A percentile compares a stretch with the other conserved stretches of the same genome.
phyloP scores from a whole-genome alignment of 2,888 invertebrate species.

The Thyatira batis region DNA sequence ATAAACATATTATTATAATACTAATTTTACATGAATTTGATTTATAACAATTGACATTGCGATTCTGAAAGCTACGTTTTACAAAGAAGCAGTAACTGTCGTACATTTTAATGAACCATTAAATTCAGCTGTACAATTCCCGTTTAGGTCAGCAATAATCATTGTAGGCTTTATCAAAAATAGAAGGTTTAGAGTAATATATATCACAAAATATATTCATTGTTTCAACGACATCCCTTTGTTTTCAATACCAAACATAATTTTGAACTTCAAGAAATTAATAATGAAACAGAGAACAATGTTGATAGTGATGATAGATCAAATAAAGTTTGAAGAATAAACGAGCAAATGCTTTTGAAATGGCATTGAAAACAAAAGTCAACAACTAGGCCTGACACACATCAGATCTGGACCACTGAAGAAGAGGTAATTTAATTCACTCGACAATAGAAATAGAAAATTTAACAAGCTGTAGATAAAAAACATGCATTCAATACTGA shows the following conservation, averaged over 20 bases:
- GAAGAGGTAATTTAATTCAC: conserved; percentile 76
- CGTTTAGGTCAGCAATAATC: conserved; percentile 66
- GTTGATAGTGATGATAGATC: neutral
- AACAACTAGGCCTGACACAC: conserved; percentile 68
- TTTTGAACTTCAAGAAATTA: conserved; percentile 8
- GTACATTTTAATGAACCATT: conserved; percentile 29
- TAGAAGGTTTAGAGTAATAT: conserved; percentile 80
- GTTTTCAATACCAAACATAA: conserved; percentile 69
- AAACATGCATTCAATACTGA: conserved; percentile 24
- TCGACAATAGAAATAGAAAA: conserved; percentile 25
- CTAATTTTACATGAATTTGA: conserved; percentile 1
- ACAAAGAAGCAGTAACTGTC: conserved; percentile 40
- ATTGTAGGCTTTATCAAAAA: conserved; percentile 80
- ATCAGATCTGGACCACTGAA: conserved; percentile 74
- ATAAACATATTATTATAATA: neutral
- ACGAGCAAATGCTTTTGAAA: conserved; percentile 21
- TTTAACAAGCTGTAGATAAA: conserved; percentile 41
- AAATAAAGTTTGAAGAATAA: neutral
- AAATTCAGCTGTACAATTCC: conserved; percentile 70
- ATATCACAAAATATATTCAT: conserved; percentile 82
- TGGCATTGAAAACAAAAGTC: conserved; percentile 74
- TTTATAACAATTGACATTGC: conserved; percentile 49
- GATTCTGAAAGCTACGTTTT: conserved; percentile 38
- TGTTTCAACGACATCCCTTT: conserved; percentile 66
- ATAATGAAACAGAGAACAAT: conserved; percentile 6